These are phyloP conservation scores for Esox niger DNA, from an alignment of 2,113 vertebrate genomes.

Conservation along the genomic window DNA sequence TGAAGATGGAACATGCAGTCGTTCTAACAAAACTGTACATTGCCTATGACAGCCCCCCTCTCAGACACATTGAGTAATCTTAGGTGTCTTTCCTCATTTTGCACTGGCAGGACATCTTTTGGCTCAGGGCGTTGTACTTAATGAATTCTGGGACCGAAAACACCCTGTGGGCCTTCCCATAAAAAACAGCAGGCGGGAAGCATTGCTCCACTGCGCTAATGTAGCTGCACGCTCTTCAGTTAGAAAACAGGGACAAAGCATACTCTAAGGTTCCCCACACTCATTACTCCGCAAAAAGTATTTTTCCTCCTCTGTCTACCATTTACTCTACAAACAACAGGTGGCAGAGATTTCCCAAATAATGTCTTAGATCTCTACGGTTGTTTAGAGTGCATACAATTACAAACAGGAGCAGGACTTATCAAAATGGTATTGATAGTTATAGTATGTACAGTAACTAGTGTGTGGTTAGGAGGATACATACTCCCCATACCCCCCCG, in stretches of 20 bases:
- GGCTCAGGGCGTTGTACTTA: slow-evolving; percentile 56
- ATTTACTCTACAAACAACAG: no score
- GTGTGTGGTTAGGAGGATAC: no score
- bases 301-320: no score
- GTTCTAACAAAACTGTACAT: no score
- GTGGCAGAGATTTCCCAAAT: no score
- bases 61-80: not conserved
- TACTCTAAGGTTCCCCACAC: not conserved
- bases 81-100: slow-evolving; percentile 21
- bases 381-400: no score
- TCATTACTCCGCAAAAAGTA: not conserved
- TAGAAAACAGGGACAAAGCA: not conserved
- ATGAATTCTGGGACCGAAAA: slow-evolving; percentile 63
- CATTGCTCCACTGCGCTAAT: slow-evolving; percentile 13
- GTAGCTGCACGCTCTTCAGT: not conserved
- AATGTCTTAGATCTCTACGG: no score
- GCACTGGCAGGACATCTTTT: slow-evolving; percentile 50
- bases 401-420: no score
- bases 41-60: no score
- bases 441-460: no score
- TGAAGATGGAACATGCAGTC: no score
- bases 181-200: slow-evolving; percentile 28
- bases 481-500: slow-evolving; percentile 31
- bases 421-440: no score
- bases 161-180: slow-evolving; percentile 47